Evolutionary conservation across 1,140 invertebrate species (phyloP), one percentile per base, ranked within the genome.

Genomic region (Diorhabda carinulata): DNA sequence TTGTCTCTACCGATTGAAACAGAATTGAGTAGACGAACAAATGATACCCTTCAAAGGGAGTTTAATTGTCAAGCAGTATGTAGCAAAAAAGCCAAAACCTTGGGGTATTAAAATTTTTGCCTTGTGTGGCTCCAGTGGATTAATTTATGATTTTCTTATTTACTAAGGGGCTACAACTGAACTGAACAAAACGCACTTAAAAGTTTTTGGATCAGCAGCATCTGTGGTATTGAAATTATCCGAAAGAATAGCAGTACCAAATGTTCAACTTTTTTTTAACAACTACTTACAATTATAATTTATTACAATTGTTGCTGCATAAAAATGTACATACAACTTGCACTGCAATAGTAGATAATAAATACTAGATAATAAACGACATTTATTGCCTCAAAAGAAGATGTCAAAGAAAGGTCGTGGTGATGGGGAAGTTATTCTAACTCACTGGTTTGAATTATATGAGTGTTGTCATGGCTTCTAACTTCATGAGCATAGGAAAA

Each of bases 91-190:
- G 71, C 44, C 64, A n/a, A 73, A 79, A 61, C 80, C 78, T 74
- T 81, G 78, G 70, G 78, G 76, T 3, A 71, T 81, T 0, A 82
- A 81, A 76, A 68, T 82, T 57, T 81, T 73, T 70, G 81, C 80
- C 63, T 65, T 82, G 8, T 80, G 79, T 64, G 75, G 69, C 57
- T 25, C 25, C 25, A 25, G 68, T 74, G 64, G 76, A 40, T 59
- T 70, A 45, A 66, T 72, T 6, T 78, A 74, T 72, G 74, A 74
- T 72, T 80, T 76, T 67, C 61, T 77, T 52, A 66, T 78, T 41
- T 78, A 77, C 58, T 73, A 77, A 78, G 78, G 73, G 7, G 64
- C n/a, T 59, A 73, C 57, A 47, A 76, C 75, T 42, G 74, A 74
- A 73, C 68, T 78, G 43, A 45, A 65, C 25, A 45, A 61, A 60